Evolutionary conservation across 2,113 vertebrate species (phyloP).

Genomic region (Hiodon tergisus): DNA sequence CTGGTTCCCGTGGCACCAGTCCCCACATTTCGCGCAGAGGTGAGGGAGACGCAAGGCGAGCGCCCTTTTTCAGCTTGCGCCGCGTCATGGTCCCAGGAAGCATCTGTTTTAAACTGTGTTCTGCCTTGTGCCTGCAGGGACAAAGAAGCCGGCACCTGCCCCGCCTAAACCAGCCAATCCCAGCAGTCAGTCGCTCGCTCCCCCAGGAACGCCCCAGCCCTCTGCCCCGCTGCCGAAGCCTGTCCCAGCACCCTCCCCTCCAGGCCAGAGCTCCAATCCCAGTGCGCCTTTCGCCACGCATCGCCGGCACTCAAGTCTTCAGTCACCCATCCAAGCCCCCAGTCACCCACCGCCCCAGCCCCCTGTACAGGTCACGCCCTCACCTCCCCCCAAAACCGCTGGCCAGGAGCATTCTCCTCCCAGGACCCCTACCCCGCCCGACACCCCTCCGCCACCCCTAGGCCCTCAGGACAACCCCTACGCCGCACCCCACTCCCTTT

Average conservation of each 20-base stretch:
- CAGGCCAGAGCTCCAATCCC: constrained; percentile 41
- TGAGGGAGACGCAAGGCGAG: constrained; percentile 42
- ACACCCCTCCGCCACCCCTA: constrained; percentile 65
- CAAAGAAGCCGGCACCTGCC: constrained; percentile 91
- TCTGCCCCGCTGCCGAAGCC: constrained; percentile 62
- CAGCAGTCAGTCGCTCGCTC: constrained; percentile 44
- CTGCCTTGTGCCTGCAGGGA: constrained; percentile 55
- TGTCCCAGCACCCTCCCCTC: constrained; percentile 40
- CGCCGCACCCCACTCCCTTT: constrained; percentile 19
- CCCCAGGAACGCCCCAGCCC: constrained; percentile 38
- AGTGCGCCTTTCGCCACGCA: constrained; percentile 52
- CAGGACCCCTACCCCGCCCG: constrained; percentile 77
- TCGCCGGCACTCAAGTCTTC: constrained; percentile 70
- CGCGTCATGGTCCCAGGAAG: not conserved
- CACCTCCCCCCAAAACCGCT: constrained; percentile 41
- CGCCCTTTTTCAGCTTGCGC: not conserved
- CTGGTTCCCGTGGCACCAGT: constrained; percentile 71
- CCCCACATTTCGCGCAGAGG: constrained; percentile 84
- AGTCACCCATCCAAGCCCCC: constrained; percentile 75
- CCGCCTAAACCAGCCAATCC: constrained; percentile 80
- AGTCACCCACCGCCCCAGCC: constrained; percentile 87
- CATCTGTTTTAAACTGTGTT: not conserved
- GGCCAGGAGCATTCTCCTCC: constrained; percentile 69
- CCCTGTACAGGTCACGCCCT: constrained; percentile 61
- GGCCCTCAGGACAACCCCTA: constrained; percentile 37